Conservation (phyloP, 2,113 vertebrate species). For the Petroica traversi region DNA sequence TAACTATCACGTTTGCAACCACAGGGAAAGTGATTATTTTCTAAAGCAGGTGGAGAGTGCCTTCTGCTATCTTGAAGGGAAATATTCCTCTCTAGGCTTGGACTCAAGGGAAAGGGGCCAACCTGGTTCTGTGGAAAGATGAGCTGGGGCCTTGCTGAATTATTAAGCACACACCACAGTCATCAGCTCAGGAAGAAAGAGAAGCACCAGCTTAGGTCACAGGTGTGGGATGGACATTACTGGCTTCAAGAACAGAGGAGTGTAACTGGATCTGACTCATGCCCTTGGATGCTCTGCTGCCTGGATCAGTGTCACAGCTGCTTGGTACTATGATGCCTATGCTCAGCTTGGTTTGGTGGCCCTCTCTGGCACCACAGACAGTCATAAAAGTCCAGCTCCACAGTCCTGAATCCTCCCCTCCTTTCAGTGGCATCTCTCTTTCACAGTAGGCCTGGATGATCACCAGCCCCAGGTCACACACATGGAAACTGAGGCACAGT, state of each 20-base stretch:
- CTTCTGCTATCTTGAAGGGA: neutral
- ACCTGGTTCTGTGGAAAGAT: slow-evolving; percentile 18
- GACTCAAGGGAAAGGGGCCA: neutral
- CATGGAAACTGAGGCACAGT: neutral
- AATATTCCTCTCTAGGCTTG: neutral
- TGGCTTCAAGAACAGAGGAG: neutral
- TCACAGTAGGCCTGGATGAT: neutral
- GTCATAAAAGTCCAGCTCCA: neutral
- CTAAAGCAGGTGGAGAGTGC: neutral
- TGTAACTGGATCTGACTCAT: neutral
- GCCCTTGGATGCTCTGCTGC: neutral
- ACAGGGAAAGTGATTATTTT: slow-evolving; percentile 27
- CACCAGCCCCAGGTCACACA: neutral
- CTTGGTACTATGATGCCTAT: neutral
- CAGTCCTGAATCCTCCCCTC: neutral
- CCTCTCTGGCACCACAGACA: neutral
- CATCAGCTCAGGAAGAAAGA: neutral
- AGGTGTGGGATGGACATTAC: neutral
- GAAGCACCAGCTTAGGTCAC: neutral
- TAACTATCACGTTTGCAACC: neutral
- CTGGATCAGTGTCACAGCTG: neutral
- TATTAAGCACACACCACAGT: slow-evolving; percentile 1
- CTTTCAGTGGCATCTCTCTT: neutral
- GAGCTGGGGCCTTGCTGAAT: slow-evolving; percentile 34
- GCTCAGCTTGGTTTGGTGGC: neutral